Conservation (phyloP, 92 coral and sea anemone genomes). For the Bergia puertoricense region DNA sequence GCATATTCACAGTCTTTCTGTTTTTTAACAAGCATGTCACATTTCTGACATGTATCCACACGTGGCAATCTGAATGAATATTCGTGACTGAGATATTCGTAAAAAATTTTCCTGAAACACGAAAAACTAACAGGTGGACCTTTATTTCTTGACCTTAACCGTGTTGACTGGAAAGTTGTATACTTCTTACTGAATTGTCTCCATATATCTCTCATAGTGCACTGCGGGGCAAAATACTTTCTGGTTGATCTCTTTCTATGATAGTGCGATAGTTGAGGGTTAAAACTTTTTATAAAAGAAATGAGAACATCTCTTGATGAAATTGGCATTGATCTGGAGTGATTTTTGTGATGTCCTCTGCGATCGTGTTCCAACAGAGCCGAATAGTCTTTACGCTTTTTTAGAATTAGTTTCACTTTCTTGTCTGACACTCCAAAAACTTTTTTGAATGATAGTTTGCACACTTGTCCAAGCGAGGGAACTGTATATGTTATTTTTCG, state of each 20-base stretch:
- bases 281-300: neutral
- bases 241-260: neutral
- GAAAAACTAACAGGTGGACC: no score
- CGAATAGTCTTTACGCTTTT: neutral
- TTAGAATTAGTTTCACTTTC: neutral
- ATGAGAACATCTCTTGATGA: neutral
- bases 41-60: no score
- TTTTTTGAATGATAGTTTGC: neutral
- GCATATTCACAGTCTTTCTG: no score
- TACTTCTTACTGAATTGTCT: no score
- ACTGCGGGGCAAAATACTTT: no score
- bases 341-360: neutral
- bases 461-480: neutral
- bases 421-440: neutral
- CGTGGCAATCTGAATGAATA: no score
- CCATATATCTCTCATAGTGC: no score
- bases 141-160: no score
- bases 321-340: neutral
- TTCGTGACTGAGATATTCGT: no score
- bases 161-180: no score
- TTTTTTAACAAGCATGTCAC: no score
- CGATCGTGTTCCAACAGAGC: neutral
- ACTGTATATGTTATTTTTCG: neutral
- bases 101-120: no score
- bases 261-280: neutral